Conservation (phyloP, 2,113 vertebrate species). For the Notechis scutatus region DNA sequence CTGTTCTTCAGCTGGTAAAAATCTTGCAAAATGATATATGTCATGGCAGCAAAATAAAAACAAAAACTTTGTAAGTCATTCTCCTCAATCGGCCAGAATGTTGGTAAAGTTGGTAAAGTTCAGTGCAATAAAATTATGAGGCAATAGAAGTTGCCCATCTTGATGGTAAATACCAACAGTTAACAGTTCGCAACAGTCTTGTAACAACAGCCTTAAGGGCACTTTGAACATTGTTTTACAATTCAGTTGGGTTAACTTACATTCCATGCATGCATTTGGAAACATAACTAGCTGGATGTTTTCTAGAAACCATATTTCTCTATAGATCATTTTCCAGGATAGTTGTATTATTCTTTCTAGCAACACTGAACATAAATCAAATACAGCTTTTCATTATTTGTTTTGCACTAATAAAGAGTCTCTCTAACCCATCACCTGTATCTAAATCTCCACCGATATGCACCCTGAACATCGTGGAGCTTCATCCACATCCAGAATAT, state of each 20-base stretch:
- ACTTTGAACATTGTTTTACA: conserved; percentile 42
- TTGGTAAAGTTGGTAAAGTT: conserved; percentile 37
- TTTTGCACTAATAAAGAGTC: not conserved
- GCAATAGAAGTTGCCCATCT: conserved; percentile 40
- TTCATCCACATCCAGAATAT: not conserved
- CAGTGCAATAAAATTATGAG: conserved; percentile 39
- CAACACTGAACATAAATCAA: conserved; percentile 55
- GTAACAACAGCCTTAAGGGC: conserved; percentile 44
- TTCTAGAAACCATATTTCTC: conserved; percentile 60
- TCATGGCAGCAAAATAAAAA: not conserved
- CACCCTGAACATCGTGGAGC: not conserved
- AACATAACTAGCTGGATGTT: conserved; percentile 59
- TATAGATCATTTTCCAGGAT: conserved; percentile 43
- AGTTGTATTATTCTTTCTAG: conserved; percentile 52
- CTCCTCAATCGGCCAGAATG: conserved; percentile 31
- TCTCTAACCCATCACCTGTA: not conserved
- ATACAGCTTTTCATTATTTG: conserved; percentile 48
- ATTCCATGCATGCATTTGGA: conserved; percentile 39
- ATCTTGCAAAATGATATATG: not conserved
- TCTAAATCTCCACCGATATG: too few species aligned
- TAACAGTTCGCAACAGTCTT: conserved; percentile 29
- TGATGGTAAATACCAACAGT: conserved; percentile 35
- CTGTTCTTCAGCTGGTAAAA: not conserved
- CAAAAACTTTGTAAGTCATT: not conserved
- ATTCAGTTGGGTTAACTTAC: conserved; percentile 33